Base-by-base conservation (phyloP, 2,888 invertebrate genomes). In the Ernsta delagoae region DNA sequence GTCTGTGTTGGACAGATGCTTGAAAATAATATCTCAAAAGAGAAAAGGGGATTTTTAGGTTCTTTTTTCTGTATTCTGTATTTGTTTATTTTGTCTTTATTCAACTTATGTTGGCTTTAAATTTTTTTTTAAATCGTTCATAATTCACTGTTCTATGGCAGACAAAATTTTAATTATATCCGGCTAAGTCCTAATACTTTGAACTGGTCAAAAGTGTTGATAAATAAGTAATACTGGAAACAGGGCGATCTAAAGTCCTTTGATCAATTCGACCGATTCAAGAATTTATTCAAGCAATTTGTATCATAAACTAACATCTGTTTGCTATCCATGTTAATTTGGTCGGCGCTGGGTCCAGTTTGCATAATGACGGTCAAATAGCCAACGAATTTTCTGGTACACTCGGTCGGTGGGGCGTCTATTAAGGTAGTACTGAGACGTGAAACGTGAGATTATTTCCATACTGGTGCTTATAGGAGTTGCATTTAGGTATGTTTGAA, bases 301-400 rank as follows among this genome's bases (percentile, higher is more conserved):
- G 65, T 66, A 65, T 62, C 11, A 60, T 71, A 71, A 62, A 62
- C 62, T 36, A 43, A 48, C 41, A 12, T 39, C 59, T 62, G 59
- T 50, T 59, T 70, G 72, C 71, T 73, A 72, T 74, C 77, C 78
- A 79, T 79, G 81, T 75, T 78, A 79, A 80, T 77, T 70, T 67
- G 41, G 70, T 59, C 62, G 70, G 62, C 62, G 73, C 72, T 70
- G 71, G 65, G 60, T 72, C 66, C 72, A 73, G 75, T 79, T 77
- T 78, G 74, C 78, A 79, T 82, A 80, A 82, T 82, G 77, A 78
- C 79, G 73, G 73, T 75, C 74, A 80, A 80, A 60, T 60, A 43
- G 31, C 60, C 60, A 4, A 45, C 60, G 45, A 71, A 76, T 76
- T 71, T 76, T 75, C 75, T 72, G 70, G 75, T 71, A 71, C 36